Conservation (phyloP, 35 echinoderm and acorn worm genomes). For the Nesometra sesokonis region DNA sequence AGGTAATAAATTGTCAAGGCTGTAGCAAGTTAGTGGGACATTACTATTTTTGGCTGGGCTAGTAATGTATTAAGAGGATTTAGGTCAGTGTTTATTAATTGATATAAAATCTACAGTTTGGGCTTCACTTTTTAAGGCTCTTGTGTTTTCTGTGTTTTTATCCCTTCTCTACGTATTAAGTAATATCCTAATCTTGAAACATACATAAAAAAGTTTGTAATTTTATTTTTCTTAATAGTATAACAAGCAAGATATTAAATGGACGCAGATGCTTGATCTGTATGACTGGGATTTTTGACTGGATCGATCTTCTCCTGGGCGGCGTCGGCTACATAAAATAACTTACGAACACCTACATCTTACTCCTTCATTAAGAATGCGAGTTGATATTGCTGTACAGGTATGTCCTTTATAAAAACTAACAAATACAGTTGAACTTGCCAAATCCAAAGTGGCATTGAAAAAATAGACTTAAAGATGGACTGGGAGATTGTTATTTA, state of each 20-base stretch:
- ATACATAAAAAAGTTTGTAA: too few species aligned
- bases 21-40: too few species aligned
- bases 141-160: too few species aligned
- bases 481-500: too few species aligned
- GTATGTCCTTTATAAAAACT: background rate
- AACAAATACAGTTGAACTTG: background rate
- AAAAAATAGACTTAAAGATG: background rate
- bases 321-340: constrained; percentile 17
- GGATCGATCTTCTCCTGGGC: constrained; percentile 3
- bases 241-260: background rate
- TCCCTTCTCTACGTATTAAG: too few species aligned
- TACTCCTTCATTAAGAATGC: constrained; percentile 27
- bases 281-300: constrained; percentile 24
- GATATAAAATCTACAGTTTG: too few species aligned
- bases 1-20: too few species aligned
- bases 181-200: too few species aligned
- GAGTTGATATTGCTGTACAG: constrained; percentile 31
- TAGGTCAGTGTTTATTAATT: too few species aligned
- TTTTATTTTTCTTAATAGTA: background rate
- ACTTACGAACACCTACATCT: constrained; percentile 35
- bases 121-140: too few species aligned
- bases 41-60: too few species aligned
- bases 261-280: constrained; percentile 9
- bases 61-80: too few species aligned
- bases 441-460: background rate